Conservation (phyloP, 2,113 vertebrate species). For the Bufo gargarizans region DNA sequence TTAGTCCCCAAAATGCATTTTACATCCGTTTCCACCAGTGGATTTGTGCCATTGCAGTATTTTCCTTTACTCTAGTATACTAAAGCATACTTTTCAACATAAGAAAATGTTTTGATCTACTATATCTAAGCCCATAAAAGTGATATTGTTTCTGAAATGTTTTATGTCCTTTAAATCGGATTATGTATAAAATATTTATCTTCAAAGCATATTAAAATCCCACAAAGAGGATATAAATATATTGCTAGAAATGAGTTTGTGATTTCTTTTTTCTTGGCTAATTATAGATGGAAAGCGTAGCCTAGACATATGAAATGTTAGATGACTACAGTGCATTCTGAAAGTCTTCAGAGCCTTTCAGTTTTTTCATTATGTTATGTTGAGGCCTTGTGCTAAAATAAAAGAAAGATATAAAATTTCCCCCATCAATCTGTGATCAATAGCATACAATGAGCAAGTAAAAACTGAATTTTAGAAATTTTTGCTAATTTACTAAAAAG, state of each 20-base stretch:
- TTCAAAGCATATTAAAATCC: background rate
- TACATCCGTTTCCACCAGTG: no score
- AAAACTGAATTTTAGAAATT: no score
- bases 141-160: background rate
- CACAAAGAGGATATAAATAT: background rate
- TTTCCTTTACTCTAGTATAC: no score
- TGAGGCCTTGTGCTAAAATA: no score
- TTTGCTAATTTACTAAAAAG: no score
- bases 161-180: background rate
- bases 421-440: no score
- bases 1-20: no score
- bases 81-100: background rate
- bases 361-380: no score
- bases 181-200: background rate
- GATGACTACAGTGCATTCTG: background rate
- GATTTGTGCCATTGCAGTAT: no score
- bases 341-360: no score
- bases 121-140: background rate
- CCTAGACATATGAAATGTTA: background rate
- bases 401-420: no score
- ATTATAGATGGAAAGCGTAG: background rate
- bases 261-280: background rate
- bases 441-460: no score
- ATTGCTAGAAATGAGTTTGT: background rate
- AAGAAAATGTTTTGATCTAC: background rate